Evolutionary conservation across 1,140 invertebrate species (phyloP).

Genomic region (Periplaneta americana): DNA sequence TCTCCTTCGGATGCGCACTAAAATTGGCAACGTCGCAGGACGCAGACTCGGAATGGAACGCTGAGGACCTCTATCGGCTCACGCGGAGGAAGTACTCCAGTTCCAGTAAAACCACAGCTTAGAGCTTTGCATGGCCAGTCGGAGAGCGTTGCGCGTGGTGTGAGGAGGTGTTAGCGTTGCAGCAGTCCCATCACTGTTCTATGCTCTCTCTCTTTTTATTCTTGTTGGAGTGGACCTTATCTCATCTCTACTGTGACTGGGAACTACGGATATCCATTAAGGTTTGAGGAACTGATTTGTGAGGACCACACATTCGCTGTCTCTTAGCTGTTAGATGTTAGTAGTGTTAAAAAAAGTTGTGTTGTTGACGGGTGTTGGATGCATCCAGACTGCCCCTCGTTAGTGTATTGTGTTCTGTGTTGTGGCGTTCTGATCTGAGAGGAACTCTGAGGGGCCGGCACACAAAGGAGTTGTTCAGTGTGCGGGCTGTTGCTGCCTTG

Average conservation of each 20-base stretch:
- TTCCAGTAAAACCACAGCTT: neutral
- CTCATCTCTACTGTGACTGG: neutral
- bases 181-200: neutral
- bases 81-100: neutral
- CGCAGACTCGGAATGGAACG: neutral
- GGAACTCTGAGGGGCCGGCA: neutral
- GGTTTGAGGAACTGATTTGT: neutral
- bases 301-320: neutral
- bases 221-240: neutral
- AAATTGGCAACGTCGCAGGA: neutral
- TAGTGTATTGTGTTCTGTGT: neutral
- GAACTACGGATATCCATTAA: neutral
- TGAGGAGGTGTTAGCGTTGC: neutral
- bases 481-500: neutral
- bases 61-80: neutral
- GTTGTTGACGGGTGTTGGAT: neutral
- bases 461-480: neutral
- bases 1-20: neutral
- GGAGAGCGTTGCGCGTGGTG: neutral
- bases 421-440: neutral
- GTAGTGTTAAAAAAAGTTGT: too few species aligned
- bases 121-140: neutral
- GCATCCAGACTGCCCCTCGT: neutral
- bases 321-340: too few species aligned
- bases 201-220: neutral